Conservation (phyloP, 2,113 vertebrate species). For the Copsychus sechellarum region DNA sequence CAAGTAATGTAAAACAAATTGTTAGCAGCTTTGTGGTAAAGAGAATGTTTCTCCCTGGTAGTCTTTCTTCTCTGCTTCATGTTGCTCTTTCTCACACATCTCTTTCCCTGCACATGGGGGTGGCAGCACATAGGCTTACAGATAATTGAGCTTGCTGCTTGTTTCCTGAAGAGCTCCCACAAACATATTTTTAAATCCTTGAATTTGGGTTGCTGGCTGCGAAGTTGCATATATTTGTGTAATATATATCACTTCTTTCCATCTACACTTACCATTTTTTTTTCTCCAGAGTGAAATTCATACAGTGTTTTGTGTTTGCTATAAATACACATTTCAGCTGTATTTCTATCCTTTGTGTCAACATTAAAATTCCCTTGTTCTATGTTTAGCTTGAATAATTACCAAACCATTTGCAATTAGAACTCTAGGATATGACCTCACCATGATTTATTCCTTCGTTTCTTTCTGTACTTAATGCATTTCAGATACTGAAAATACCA, state of each 20-base stretch:
- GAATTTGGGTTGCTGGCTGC: not conserved
- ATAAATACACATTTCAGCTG: constrained; percentile 60
- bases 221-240: constrained; percentile 1
- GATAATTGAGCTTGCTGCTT: not conserved
- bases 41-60: not conserved
- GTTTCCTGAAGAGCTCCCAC: not conserved
- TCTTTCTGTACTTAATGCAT: constrained; percentile 78
- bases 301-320: constrained; percentile 60
- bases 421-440: constrained; percentile 77
- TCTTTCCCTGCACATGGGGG: not conserved
- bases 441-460: constrained; percentile 67
- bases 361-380: constrained; percentile 74
- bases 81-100: not conserved
- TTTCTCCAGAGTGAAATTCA: constrained; percentile 48
- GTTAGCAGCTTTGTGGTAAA: constrained; percentile 11
- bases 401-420: constrained; percentile 77
- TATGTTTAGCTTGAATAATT: constrained; percentile 79
- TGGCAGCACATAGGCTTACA: not conserved
- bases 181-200: constrained; percentile 34
- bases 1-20: constrained; percentile 13
- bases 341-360: constrained; percentile 71
- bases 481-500: constrained; percentile 80
- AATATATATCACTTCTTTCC: not conserved
- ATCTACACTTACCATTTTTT: not conserved
- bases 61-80: not conserved